Evolutionary conservation across 2,113 vertebrate genomes (phyloP).

Genomic region (Morone chrysops): DNA sequence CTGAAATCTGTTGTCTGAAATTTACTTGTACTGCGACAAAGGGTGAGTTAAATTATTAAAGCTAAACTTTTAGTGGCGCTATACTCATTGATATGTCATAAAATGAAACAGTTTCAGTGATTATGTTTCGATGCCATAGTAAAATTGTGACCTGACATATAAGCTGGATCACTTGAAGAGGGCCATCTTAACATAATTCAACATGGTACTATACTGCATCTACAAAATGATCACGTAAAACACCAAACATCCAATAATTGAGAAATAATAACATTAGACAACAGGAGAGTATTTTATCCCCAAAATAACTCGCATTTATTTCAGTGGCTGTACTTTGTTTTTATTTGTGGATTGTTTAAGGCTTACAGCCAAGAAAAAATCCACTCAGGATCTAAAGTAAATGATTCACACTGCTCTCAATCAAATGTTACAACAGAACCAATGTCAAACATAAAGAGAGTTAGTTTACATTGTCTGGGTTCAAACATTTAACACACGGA

Average conservation of each 20-base stretch:
- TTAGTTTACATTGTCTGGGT: slow-evolving; percentile 36
- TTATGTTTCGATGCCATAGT: background rate
- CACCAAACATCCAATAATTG: background rate
- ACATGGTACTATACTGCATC: background rate
- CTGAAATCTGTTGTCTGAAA: background rate
- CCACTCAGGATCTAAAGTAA: slow-evolving; percentile 56
- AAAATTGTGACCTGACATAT: background rate
- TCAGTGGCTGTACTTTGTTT: slow-evolving; percentile 56
- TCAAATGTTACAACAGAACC: slow-evolving; percentile 49
- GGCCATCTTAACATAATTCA: background rate
- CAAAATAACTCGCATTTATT: slow-evolving; percentile 37
- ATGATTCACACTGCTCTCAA: slow-evolving; percentile 34
- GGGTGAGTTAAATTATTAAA: background rate
- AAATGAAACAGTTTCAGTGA: background rate
- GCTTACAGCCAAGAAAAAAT: slow-evolving; percentile 61
- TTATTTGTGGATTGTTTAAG: slow-evolving; percentile 64
- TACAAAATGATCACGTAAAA: background rate
- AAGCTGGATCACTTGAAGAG: background rate
- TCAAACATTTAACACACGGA: slow-evolving; percentile 47
- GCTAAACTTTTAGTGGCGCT: background rate
- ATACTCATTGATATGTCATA: background rate
- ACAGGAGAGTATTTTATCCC: background rate
- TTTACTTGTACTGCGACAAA: background rate
- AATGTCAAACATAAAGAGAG: slow-evolving; percentile 52
- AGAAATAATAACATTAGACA: background rate